Evolutionary conservation across 2,113 vertebrate species (phyloP).

Genomic region (Nothoprocta perdicaria): DNA sequence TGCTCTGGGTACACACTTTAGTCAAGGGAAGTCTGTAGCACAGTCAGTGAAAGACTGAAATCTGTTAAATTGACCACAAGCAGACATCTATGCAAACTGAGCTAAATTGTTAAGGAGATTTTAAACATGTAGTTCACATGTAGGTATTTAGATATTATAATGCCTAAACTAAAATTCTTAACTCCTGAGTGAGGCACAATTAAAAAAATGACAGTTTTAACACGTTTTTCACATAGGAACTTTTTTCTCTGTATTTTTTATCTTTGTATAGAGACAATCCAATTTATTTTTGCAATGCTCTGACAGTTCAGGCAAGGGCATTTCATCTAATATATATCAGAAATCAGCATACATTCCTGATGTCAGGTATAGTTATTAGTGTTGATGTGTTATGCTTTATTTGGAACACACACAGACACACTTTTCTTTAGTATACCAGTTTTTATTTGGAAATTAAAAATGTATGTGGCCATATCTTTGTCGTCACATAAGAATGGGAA

Average conservation of each 20-base stretch:
- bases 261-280: neutral
- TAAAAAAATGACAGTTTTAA: neutral
- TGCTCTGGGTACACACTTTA: neutral
- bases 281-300: neutral
- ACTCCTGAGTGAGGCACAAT: neutral
- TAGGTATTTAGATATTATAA: neutral
- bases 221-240: neutral
- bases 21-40: neutral
- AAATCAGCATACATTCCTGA: neutral
- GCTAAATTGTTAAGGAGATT: neutral
- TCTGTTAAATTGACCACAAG: neutral
- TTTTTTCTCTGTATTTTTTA: neutral
- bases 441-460: conserved; percentile 38
- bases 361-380: neutral
- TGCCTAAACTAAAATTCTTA: neutral
- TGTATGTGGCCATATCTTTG: conserved; percentile 2
- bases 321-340: neutral
- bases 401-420: neutral
- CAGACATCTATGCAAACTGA: neutral
- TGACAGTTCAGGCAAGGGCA: neutral
- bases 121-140: neutral
- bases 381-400: neutral
- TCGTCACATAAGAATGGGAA: conserved; percentile 13
- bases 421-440: neutral
- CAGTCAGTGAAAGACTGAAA: neutral